Conservation (phyloP, 2,888 invertebrate genomes). For the Sclerodermus sp. region DNA sequence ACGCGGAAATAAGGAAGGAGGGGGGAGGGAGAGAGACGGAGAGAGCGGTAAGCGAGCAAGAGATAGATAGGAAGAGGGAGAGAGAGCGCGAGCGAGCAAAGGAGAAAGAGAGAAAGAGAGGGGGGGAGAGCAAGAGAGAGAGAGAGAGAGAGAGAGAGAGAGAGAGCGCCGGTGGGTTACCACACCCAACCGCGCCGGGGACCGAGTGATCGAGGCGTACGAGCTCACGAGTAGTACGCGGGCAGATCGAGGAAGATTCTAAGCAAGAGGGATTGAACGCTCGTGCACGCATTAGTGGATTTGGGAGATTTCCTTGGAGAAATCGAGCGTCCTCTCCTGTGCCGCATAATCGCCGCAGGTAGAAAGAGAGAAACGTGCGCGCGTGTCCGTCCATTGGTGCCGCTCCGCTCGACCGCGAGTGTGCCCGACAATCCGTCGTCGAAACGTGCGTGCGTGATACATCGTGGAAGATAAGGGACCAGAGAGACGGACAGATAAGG, state of each 20-base stretch:
- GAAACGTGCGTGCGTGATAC: too few species aligned
- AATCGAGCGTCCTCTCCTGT: conserved; percentile 5
- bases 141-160: conserved; percentile 19
- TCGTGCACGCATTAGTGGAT: neutral
- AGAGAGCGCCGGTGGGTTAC: conserved; percentile 48
- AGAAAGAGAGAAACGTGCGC: conserved; percentile 16
- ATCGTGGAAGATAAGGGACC: too few species aligned
- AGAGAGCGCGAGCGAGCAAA: conserved; percentile 4
- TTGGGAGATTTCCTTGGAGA: neutral
- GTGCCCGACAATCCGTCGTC: neutral
- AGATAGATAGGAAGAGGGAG: conserved; percentile 9
- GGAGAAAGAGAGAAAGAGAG: conserved; percentile 5
- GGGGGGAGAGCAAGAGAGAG: conserved; percentile 12
- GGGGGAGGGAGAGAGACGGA: conserved; percentile 12
- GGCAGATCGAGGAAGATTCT: conserved; percentile 1
- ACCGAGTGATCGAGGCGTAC: conserved; percentile 42
- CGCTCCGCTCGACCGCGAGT: neutral
- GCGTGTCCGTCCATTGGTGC: conserved; percentile 12
- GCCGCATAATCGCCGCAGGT: neutral
- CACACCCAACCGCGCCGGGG: conserved; percentile 54
- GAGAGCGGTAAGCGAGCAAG: conserved; percentile 11
- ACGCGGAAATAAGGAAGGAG: neutral
- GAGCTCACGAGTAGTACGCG: conserved; percentile 36
- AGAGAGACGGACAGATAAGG: too few species aligned
- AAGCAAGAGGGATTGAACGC: neutral